Evolutionary conservation across 2,888 invertebrate species (phyloP).

Genomic region (Heliothis peltigera): DNA sequence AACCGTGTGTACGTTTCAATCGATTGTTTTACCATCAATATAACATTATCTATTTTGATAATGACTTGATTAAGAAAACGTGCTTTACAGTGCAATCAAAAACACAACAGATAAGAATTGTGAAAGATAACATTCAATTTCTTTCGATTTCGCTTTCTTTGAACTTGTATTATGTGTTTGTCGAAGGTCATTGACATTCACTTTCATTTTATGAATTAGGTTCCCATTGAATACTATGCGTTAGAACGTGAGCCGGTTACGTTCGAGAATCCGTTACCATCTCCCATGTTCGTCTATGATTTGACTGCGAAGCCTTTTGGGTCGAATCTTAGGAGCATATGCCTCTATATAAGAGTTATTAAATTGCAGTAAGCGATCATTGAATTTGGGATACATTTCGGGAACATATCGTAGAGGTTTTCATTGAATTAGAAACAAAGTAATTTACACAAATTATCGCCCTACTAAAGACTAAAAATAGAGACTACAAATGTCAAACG

Average conservation of each 20-base stretch:
- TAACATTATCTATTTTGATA: conserved; percentile 1
- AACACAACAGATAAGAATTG: conserved; percentile 1
- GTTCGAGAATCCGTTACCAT: conserved; percentile 2
- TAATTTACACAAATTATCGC: too few relatives aligned
- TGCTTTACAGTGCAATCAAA: conserved; percentile 12
- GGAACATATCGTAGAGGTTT: too few relatives aligned
- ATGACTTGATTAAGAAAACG: conserved; percentile 24
- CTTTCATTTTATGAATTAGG: conserved; percentile 64
- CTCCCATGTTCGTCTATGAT: not conserved
- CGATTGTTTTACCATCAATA: conserved; percentile 5
- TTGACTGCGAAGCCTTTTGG: too few relatives aligned
- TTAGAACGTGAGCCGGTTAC: conserved; percentile 3
- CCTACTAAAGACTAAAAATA: too few relatives aligned
- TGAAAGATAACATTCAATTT: conserved; percentile 37
- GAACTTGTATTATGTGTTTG: conserved; percentile 46
- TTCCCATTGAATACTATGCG: conserved; percentile 28
- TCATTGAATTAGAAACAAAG: too few relatives aligned
- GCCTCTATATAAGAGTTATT: too few relatives aligned
- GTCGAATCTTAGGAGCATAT: too few relatives aligned
- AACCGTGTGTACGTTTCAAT: too few relatives aligned
- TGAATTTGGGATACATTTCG: too few relatives aligned
- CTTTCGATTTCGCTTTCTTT: conserved; percentile 52
- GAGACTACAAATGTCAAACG: too few relatives aligned
- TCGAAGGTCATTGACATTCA: conserved; percentile 62
- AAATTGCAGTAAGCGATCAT: too few relatives aligned